Conservation (phyloP, 2,797 vertebrate species). For the Leuciscus waleckii region DNA sequence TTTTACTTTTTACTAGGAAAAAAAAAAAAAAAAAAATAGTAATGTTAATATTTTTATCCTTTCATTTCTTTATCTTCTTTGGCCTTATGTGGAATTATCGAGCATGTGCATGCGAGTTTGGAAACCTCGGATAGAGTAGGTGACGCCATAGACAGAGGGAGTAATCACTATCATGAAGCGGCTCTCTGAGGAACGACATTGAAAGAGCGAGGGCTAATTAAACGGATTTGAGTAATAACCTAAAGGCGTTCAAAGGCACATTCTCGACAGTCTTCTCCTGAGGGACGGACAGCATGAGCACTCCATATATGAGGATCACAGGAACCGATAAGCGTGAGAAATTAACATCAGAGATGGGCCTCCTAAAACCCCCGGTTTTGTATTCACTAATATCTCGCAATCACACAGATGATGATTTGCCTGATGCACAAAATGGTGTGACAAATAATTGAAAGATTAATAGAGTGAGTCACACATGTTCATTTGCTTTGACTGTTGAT, state of each 20-base stretch:
- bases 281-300: conserved; percentile 6
- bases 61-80: background rate
- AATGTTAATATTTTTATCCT: no score
- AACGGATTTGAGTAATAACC: conserved; percentile 46
- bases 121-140: background rate
- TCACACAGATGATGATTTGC: conserved; percentile 28
- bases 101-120: background rate
- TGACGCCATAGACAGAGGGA: conserved; percentile 3
- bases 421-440: conserved; percentile 28
- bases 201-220: conserved; percentile 36
- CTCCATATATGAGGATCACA: conserved; percentile 30
- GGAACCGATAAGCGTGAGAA: conserved; percentile 42
- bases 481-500: background rate
- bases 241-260: conserved; percentile 33
- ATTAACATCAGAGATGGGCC: conserved; percentile 34
- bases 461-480: conserved; percentile 17
- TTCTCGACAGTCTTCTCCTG: conserved; percentile 13
- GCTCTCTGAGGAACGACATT: conserved; percentile 9
- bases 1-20: no score
- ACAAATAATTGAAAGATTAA: conserved; percentile 44
- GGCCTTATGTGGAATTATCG: background rate
- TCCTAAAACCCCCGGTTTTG: conserved; percentile 10
- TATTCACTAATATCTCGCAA: conserved; percentile 24
- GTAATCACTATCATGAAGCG: conserved; percentile 15
- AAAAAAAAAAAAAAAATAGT: no score